Percentiles rank a stretch among this genome's conserved stretches.
phyloP scores from a whole-genome alignment of 2,797 vertebrate genomes.

The Enteromius treurensis region DNA sequence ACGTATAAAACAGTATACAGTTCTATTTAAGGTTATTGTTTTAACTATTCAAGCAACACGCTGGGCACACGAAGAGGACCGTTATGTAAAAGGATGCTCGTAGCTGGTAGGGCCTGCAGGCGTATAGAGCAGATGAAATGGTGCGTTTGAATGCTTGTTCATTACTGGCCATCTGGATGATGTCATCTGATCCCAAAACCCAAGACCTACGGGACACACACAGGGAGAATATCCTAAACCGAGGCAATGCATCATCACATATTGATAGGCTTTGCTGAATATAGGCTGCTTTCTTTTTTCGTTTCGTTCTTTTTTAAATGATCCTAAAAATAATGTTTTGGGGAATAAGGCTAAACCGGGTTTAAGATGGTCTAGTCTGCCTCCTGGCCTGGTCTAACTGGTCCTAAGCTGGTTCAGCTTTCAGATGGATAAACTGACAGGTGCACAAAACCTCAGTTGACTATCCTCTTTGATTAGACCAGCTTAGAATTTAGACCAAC shows the following conservation, averaged over 20 bases:
- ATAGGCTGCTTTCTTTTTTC: background rate
- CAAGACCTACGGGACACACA: conserved; percentile 58
- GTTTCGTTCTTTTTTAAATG: background rate
- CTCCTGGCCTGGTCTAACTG: background rate
- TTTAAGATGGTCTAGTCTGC: background rate
- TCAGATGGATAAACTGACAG: background rate
- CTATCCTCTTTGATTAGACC: background rate
- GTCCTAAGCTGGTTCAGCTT: background rate
- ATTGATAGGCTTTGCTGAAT: background rate
- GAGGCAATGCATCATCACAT: background rate
- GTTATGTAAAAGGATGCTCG: conserved; percentile 29
- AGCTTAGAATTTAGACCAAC: background rate
- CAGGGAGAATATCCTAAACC: conserved; percentile 5
- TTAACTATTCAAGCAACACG: background rate
- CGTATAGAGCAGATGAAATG: conserved; percentile 63
- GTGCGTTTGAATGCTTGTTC: conserved; percentile 64
- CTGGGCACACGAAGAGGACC: background rate
- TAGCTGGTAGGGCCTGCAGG: conserved; percentile 42
- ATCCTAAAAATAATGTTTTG: background rate
- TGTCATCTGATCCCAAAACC: conserved; percentile 79
- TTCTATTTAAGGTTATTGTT: background rate
- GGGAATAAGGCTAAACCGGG: background rate
- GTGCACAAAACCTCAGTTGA: background rate
- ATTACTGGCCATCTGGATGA: conserved; percentile 80
- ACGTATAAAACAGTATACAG: background rate